Percentiles rank a stretch among this genome's conserved stretches.
These are phyloP conservation scores for Pediacus dermestoides DNA, from an alignment of 2,888 invertebrate species.

Conservation along the genomic window DNA sequence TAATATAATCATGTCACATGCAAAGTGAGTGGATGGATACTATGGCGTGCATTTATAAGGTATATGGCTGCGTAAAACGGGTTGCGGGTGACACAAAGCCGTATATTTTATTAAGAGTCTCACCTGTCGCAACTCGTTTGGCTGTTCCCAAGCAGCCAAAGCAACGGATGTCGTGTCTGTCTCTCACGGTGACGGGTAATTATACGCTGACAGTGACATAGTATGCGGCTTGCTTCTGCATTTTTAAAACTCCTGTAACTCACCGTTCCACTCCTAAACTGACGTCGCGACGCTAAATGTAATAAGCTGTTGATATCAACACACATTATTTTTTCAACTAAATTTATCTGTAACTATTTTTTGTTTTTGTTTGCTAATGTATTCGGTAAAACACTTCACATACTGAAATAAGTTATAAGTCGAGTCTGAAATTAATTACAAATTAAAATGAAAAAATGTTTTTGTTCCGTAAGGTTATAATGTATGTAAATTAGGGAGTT, in stretches of 20 bases:
- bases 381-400: too few relatives aligned
- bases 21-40: too few relatives aligned
- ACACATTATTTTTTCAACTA: too few relatives aligned
- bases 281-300: slow-evolving; percentile 4
- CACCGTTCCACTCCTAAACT: slow-evolving; percentile 2
- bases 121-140: slow-evolving; percentile 49
- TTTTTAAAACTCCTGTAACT: slow-evolving; percentile 38
- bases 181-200: slow-evolving; percentile 49
- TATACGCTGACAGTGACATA: slow-evolving; percentile 51
- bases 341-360: too few relatives aligned
- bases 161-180: slow-evolving; percentile 48
- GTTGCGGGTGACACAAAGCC: slow-evolving; percentile 41
- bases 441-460: too few relatives aligned
- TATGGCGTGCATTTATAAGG: slow-evolving; percentile 9
- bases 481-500: too few relatives aligned
- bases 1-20: too few relatives aligned
- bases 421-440: too few relatives aligned
- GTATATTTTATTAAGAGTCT: slow-evolving; percentile 50
- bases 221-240: slow-evolving; percentile 47
- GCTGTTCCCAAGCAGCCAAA: slow-evolving; percentile 45
- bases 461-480: too few relatives aligned
- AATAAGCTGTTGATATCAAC: slow-evolving; percentile 6
- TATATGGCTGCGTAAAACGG: slow-evolving; percentile 39
- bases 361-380: too few relatives aligned
- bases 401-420: too few relatives aligned